phyloP scores from a whole-genome alignment of 2,888 invertebrate genomes.

The Beris morrisii region DNA sequence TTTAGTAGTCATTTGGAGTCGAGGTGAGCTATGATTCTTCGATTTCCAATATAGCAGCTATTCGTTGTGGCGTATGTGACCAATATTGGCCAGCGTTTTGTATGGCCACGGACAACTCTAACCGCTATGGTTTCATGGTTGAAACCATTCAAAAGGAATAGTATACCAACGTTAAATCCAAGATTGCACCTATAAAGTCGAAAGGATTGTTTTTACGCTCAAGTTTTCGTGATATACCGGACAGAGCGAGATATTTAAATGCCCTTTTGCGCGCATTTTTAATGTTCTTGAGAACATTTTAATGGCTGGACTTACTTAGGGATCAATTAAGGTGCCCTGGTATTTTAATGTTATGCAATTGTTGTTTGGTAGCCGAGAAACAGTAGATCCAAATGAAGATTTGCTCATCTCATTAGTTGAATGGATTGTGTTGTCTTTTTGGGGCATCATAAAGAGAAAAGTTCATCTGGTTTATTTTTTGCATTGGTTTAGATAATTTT shows the following conservation, averaged over 20 bases:
- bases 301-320: constrained; percentile 23
- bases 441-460: neutral
- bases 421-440: constrained; percentile 13
- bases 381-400: constrained; percentile 21
- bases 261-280: constrained; percentile 37
- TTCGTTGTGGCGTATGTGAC: constrained; percentile 2
- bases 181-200: constrained; percentile 12
- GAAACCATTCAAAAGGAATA: neutral
- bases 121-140: constrained; percentile 8
- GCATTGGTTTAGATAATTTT: neutral
- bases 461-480: neutral
- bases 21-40: constrained; percentile 33
- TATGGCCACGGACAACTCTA: too few species aligned
- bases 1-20: constrained; percentile 2
- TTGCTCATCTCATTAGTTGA: constrained; percentile 28
- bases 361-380: constrained; percentile 15
- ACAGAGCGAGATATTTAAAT: constrained; percentile 34
- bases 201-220: constrained; percentile 14
- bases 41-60: constrained; percentile 8
- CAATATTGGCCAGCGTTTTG: constrained; percentile 18
- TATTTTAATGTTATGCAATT: constrained; percentile 33
- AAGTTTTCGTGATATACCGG: constrained; percentile 18
- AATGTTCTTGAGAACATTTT: constrained; percentile 31
- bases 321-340: constrained; percentile 33
- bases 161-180: neutral